phyloP scores from a whole-genome alignment of 2,888 invertebrate species.

The Mimas tiliae region DNA sequence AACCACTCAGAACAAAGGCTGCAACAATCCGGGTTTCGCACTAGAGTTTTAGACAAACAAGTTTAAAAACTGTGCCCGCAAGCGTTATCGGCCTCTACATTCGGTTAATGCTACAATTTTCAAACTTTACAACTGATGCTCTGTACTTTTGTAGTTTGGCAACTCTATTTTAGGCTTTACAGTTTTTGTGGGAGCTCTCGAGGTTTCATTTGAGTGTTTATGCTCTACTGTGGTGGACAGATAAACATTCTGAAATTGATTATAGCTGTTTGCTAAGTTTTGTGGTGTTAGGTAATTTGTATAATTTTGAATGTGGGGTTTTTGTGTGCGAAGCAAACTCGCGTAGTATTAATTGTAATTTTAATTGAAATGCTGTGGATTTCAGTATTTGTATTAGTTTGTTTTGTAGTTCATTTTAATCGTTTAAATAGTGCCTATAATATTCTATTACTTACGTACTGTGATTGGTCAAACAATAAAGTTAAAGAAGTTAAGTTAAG shows the following conservation, averaged over 20 bases:
- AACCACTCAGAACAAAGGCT: constrained; percentile 16
- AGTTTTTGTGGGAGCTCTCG: constrained; percentile 44
- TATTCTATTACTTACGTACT: too few relatives aligned
- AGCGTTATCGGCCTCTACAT: constrained; percentile 31
- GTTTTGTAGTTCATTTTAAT: too few relatives aligned
- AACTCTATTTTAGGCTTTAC: constrained; percentile 46
- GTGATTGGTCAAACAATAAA: too few relatives aligned
- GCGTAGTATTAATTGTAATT: too few relatives aligned
- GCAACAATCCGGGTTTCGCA: constrained; percentile 18
- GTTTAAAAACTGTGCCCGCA: constrained; percentile 28
- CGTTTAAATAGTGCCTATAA: too few relatives aligned
- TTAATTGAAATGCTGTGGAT: neutral
- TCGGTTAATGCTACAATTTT: constrained; percentile 38
- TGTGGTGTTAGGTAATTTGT: neutral
- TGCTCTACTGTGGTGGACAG: neutral
- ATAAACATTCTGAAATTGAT: constrained; percentile 17
- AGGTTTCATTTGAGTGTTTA: constrained; percentile 27
- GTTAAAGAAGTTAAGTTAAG: too few relatives aligned
- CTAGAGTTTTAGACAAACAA: constrained; percentile 22
- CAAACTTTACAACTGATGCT: constrained; percentile 42
- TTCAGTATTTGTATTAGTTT: too few relatives aligned
- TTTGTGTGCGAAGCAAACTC: too few relatives aligned
- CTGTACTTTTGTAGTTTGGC: constrained; percentile 40
- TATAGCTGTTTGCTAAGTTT: constrained; percentile 3
- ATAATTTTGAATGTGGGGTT: neutral